Evolutionary conservation across 2,113 vertebrate genomes (phyloP).

Genomic region (Pseudorectes ferrugineus): DNA sequence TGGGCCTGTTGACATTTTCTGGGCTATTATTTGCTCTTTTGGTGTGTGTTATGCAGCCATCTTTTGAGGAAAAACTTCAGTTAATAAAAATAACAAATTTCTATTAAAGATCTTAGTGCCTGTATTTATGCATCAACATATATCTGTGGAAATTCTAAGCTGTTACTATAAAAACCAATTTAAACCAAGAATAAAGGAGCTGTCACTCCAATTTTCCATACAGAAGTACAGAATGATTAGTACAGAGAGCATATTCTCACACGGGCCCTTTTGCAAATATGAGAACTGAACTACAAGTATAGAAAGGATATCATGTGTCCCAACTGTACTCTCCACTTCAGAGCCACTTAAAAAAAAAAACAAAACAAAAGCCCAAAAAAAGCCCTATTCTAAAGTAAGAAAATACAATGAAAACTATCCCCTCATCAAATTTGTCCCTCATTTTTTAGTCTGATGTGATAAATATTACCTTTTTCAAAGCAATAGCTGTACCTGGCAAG

Average conservation of each 20-base stretch:
- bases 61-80: not conserved
- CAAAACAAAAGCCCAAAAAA: not conserved
- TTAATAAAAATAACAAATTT: not conserved
- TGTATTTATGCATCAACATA: not conserved
- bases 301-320: not conserved
- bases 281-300: not conserved
- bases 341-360: not conserved
- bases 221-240: not conserved
- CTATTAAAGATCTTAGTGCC: not conserved
- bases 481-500: not conserved
- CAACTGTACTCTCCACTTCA: not conserved
- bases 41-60: not conserved
- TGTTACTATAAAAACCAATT: not conserved
- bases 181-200: not conserved
- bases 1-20: not conserved
- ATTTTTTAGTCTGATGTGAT: not conserved
- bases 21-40: not conserved
- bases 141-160: not conserved
- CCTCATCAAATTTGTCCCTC: not conserved
- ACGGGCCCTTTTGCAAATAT: not conserved
- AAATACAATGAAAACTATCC: not conserved
- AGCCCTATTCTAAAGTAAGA: not conserved
- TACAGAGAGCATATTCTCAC: not conserved
- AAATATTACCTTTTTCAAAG: not conserved
- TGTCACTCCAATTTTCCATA: not conserved